phyloP scores from a whole-genome alignment of 2,113 vertebrate genomes.

The Eupsittula cactorum region DNA sequence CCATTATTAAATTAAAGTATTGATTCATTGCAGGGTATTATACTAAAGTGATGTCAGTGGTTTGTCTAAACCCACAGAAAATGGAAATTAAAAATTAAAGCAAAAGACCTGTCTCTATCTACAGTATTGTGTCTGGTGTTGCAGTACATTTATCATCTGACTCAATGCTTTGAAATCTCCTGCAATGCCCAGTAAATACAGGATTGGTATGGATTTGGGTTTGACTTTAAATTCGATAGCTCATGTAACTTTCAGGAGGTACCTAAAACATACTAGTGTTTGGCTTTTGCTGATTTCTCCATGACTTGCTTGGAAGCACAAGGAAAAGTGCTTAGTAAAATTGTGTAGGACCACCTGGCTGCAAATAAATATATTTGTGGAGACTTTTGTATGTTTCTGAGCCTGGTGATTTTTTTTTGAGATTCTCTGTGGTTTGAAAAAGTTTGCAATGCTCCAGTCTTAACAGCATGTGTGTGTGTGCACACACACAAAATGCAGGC shows the following conservation, averaged over 20 bases:
- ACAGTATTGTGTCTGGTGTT: background rate
- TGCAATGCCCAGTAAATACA: background rate
- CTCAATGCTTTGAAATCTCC: conserved; percentile 25
- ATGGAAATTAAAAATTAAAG: conserved; percentile 67
- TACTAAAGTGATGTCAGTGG: conserved; percentile 18
- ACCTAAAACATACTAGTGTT: background rate
- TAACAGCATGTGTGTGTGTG: accelerated
- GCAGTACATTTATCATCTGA: conserved; percentile 27
- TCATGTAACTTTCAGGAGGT: background rate
- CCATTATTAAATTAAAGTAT: conserved; percentile 61
- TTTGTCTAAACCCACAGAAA: conserved; percentile 55
- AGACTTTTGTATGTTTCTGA: background rate
- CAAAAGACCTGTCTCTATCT: conserved; percentile 29
- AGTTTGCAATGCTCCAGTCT: no score
- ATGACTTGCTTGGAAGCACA: background rate
- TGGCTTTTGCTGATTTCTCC: background rate
- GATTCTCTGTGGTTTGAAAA: background rate
- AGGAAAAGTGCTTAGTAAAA: background rate
- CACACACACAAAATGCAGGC: background rate
- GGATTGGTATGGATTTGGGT: background rate
- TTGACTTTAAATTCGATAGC: background rate
- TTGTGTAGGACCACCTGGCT: background rate
- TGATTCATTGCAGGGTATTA: conserved; percentile 44
- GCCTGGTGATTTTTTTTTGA: background rate
- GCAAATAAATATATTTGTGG: background rate